phyloP scores from a whole-genome alignment of 1,140 invertebrate species.

The Chlorops oryzae region DNA sequence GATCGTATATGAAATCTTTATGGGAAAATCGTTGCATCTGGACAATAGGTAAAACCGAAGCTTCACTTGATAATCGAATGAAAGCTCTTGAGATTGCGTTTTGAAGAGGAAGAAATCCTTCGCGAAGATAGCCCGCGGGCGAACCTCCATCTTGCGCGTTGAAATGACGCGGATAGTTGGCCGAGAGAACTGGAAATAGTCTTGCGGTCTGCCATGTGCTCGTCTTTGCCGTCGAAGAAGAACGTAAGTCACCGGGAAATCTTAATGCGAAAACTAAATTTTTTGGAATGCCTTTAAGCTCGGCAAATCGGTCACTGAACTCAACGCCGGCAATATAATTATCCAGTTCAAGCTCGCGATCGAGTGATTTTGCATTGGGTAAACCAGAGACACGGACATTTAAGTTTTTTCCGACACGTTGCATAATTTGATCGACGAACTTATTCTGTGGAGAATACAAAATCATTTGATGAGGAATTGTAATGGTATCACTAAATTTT shows the following conservation, averaged over 20 bases:
- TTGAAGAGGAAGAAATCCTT: conserved; percentile 59
- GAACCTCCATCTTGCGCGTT: conserved; percentile 26
- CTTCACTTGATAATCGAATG: conserved; percentile 15
- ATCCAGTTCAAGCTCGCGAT: conserved; percentile 5
- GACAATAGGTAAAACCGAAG: conserved; percentile 22
- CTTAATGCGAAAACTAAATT: conserved; percentile 26
- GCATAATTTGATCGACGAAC: conserved; percentile 17
- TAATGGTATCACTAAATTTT: not conserved
- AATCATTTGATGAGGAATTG: too few relatives aligned
- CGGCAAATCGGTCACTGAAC: conserved; percentile 22
- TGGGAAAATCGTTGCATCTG: conserved; percentile 61
- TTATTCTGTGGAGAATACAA: conserved; percentile 25
- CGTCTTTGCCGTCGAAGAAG: conserved; percentile 9
- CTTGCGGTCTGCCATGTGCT: conserved; percentile 30
- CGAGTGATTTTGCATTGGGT: conserved; percentile 11
- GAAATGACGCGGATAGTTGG: conserved; percentile 30
- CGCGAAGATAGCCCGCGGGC: conserved; percentile 52
- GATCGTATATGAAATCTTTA: conserved; percentile 65
- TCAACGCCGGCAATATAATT: conserved; percentile 30
- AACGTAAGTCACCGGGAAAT: conserved; percentile 36
- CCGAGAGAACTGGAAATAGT: conserved; percentile 25
- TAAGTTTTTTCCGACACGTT: conserved; percentile 17
- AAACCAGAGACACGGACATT: conserved; percentile 1
- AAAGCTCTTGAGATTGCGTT: conserved; percentile 51
- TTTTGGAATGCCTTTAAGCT: conserved; percentile 9